Evolutionary conservation across 2,113 vertebrate genomes (phyloP).

Genomic region (Menidia beryllina): DNA sequence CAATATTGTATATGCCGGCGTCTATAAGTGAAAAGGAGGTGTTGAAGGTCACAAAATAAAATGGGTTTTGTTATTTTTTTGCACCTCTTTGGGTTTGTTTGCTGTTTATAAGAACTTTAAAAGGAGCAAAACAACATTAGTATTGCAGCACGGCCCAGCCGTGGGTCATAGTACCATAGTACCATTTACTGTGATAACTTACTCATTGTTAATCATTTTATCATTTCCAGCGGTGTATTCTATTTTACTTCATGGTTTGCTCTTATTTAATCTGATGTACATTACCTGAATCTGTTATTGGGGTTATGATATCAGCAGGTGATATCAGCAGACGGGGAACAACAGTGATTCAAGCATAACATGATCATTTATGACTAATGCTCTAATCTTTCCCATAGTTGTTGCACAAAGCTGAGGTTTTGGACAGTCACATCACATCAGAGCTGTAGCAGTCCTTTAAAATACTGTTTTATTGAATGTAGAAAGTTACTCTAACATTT

Average conservation of each 20-base stretch:
- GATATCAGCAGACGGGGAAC: conserved; percentile 60
- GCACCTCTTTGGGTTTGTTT: conserved; percentile 37
- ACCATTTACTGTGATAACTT: conserved; percentile 9
- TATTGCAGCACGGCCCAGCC: conserved; percentile 49
- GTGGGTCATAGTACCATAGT: conserved; percentile 21
- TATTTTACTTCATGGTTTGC: conserved; percentile 23
- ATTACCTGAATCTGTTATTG: conserved; percentile 46
- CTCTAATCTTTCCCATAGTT: conserved; percentile 57
- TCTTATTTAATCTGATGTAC: conserved; percentile 36
- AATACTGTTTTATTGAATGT: conserved; percentile 20
- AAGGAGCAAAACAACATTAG: conserved; percentile 54
- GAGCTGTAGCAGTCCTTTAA: conserved; percentile 29
- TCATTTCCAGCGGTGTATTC: conserved; percentile 8
- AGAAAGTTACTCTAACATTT: conserved; percentile 30
- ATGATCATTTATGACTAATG: conserved; percentile 62
- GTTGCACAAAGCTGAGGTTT: conserved; percentile 53
- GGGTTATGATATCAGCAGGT: conserved; percentile 56
- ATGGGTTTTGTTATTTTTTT: conserved; percentile 46
- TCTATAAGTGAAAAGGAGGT: conserved; percentile 37
- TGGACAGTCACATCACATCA: conserved; percentile 38
- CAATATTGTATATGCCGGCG: conserved; percentile 51
- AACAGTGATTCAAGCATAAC: conserved; percentile 48
- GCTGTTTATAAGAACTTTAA: conserved; percentile 46
- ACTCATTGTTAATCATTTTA: conserved; percentile 37
- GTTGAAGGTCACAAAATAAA: conserved; percentile 61